Base-by-base conservation (phyloP, 2,113 vertebrate genomes). In the Cisticola juncidis region DNA sequence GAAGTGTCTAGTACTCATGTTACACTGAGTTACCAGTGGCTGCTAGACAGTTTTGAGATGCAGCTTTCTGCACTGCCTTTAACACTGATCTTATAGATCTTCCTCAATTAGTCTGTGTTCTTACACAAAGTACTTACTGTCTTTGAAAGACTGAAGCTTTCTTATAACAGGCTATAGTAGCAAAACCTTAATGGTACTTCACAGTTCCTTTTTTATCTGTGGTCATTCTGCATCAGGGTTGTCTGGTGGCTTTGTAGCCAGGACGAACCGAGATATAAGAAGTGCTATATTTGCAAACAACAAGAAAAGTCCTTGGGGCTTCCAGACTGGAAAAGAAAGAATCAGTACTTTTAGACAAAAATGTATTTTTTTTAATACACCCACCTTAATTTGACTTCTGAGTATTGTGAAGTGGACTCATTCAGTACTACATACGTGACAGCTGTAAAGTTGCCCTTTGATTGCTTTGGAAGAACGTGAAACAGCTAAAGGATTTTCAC, bases 391-490 rank as follows among this genome's bases (percentile, higher is more conserved):
- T 61, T 70, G 40, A 42, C 35, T 87, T 71, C 8, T 20, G 61
- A 48, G 29, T 79, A 23, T 74, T 0, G 0, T n/a, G 2, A 31
- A 62, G 56, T 51, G 36, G 25, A 61, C 50, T 91, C 35, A 29
- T 78, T 71, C 21, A 12, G 20, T 50, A 10, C 64, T 58, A 42
- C 18, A 12, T 36, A 19, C 5, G 2, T 33, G 45, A 28, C 58
- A 91, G 70, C 54, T 92, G 61, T n/a, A 87, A 79, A 92, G 28
- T 25, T 81, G 61, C 38, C 36, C 85, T 82, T 79, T 53, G 31
- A 36, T 85, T 35, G 38, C 73, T 79, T 78, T 58, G 29, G 42
- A 88, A 82, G 45, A 61, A 38, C n/a, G 29, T 88, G 50, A 80
- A 85, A 69, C 48, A 82, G 28, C 45, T 69, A 2, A 69, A 85